Percentiles rank a stretch among this genome's conserved stretches.
Conservation (phyloP, 2,888 invertebrate species). For the Spodoptera littoralis region DNA sequence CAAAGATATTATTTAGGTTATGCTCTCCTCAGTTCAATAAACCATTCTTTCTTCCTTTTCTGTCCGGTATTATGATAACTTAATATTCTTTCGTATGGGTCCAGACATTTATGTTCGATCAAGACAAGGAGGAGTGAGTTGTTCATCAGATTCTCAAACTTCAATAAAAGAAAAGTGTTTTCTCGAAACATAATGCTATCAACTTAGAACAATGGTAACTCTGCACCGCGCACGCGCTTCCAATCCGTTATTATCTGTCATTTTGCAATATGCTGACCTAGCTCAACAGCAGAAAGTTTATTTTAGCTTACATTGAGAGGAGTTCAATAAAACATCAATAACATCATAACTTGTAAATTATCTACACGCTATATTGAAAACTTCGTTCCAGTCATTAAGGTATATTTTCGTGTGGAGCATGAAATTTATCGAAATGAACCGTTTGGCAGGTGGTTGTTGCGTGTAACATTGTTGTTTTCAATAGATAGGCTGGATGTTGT, state of each 20-base stretch:
- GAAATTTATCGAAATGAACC: slow-evolving; percentile 48
- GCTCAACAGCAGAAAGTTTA: neutral
- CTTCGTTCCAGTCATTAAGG: slow-evolving; percentile 29
- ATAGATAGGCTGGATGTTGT: slow-evolving; percentile 42
- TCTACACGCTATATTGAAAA: slow-evolving; percentile 37
- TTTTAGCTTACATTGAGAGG: slow-evolving; percentile 12
- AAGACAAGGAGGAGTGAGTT: too few relatives aligned
- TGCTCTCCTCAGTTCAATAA: too few relatives aligned
- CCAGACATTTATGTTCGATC: too few relatives aligned
- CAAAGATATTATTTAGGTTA: too few relatives aligned
- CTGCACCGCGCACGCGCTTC: slow-evolving; percentile 39
- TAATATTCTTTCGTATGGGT: too few relatives aligned
- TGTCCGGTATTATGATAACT: too few relatives aligned
- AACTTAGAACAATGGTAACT: slow-evolving; percentile 37
- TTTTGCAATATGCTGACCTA: slow-evolving; percentile 25
- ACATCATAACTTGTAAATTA: slow-evolving; percentile 42
- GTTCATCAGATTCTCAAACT: slow-evolving; percentile 13
- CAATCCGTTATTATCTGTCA: slow-evolving; percentile 37
- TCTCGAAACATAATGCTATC: slow-evolving; percentile 32
- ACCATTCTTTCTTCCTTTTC: too few relatives aligned
- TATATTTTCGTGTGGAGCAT: slow-evolving; percentile 32
- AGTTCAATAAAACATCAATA: slow-evolving; percentile 36
- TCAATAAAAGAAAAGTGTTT: slow-evolving; percentile 18
- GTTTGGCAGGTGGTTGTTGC: slow-evolving; percentile 56
- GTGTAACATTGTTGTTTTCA: slow-evolving; percentile 50